Evolutionary conservation across 1,140 invertebrate genomes (phyloP).

Genomic region (Drosophila mauritiana): DNA sequence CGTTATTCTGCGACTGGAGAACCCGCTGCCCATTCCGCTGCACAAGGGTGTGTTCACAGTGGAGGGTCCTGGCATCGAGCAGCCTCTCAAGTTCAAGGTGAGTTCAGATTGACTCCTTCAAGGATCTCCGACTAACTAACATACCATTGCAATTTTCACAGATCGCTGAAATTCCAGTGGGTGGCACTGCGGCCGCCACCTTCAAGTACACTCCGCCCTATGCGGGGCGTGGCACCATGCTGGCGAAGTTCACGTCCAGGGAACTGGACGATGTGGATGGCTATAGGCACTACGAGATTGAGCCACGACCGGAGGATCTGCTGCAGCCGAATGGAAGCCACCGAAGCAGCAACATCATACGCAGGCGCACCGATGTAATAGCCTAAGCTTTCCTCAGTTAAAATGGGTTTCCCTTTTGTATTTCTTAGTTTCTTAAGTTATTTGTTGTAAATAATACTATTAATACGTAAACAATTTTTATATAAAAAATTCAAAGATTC

Average conservation of each 20-base stretch:
- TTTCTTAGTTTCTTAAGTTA: slow-evolving; percentile 49
- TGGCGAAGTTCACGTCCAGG: slow-evolving; percentile 92
- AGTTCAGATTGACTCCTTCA: background rate
- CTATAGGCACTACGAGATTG: slow-evolving; percentile 88
- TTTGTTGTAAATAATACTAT: slow-evolving; percentile 49
- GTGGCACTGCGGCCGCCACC: slow-evolving; percentile 87
- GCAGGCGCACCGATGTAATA: slow-evolving; percentile 79
- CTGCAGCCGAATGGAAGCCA: slow-evolving; percentile 66
- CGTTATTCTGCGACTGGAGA: slow-evolving; percentile 90
- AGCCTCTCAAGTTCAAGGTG: slow-evolving; percentile 90
- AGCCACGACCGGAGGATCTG: slow-evolving; percentile 79
- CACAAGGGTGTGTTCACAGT: slow-evolving; percentile 91
- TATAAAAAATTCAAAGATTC: too few species aligned
- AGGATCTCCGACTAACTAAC: background rate
- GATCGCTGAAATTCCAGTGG: slow-evolving; percentile 86
- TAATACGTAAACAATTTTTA: background rate
- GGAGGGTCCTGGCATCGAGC: slow-evolving; percentile 91
- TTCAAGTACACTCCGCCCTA: slow-evolving; percentile 90
- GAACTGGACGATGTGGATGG: slow-evolving; percentile 94
- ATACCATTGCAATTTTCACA: slow-evolving; percentile 1
- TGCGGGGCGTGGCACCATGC: slow-evolving; percentile 90
- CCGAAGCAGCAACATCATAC: slow-evolving; percentile 65
- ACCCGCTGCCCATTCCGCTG: slow-evolving; percentile 91
- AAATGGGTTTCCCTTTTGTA: slow-evolving; percentile 25
- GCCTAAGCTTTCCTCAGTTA: slow-evolving; percentile 45